Percentiles rank a stretch among this genome's conserved stretches.
These are phyloP conservation scores for Venusia cambrica DNA, from an alignment of 2,888 invertebrate genomes.

Conservation along the genomic window DNA sequence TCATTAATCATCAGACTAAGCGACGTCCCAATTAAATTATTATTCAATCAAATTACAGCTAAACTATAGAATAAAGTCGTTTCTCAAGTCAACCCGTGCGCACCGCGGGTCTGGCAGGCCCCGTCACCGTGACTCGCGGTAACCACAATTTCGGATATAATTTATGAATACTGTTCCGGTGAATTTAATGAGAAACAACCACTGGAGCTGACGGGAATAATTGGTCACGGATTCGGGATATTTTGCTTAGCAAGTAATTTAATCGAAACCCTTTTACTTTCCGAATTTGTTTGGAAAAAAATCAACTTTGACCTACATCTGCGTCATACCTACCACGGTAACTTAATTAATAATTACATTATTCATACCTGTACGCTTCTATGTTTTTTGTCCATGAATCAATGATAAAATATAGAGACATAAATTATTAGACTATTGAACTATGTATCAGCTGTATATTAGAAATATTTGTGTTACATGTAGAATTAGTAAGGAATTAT, in stretches of 20 bases:
- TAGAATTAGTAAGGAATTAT: too few relatives aligned
- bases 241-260: constrained; percentile 22
- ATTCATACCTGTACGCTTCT: too few relatives aligned
- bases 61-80: constrained; percentile 28
- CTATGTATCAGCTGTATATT: too few relatives aligned
- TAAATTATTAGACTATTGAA: too few relatives aligned
- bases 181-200: constrained; percentile 29
- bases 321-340: too few relatives aligned
- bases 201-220: constrained; percentile 34
- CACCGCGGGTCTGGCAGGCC: constrained; percentile 18
- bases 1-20: constrained; percentile 3
- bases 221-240: constrained; percentile 29
- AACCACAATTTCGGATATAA: constrained; percentile 35
- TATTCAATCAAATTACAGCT: constrained; percentile 17
- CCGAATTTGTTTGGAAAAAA: constrained; percentile 1
- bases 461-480: too few relatives aligned
- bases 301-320: constrained; percentile 1
- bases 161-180: constrained; percentile 33
- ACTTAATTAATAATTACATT: too few relatives aligned
- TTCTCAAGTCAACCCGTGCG: constrained; percentile 28
- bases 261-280: constrained; percentile 12
- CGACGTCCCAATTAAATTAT: constrained; percentile 12
- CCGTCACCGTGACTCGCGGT: constrained; percentile 42
- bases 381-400: too few relatives aligned
- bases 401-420: too few relatives aligned